phyloP scores from a whole-genome alignment of 2,888 invertebrate species.

The Gari tellinella region DNA sequence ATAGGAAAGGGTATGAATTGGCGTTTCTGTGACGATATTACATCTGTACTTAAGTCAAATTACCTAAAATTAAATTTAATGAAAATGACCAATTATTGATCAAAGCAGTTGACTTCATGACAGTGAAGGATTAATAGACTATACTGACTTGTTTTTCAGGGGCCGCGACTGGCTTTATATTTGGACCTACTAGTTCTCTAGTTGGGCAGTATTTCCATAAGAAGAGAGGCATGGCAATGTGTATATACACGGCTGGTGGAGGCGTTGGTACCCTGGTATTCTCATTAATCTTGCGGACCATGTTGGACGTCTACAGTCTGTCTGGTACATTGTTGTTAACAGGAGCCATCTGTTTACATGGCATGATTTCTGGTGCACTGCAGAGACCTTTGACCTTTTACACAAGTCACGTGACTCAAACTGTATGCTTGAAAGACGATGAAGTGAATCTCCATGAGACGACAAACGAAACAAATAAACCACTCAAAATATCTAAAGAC shows the following conservation, averaged over 20 bases:
- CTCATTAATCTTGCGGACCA: slow-evolving; percentile 26
- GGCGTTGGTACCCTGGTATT: slow-evolving; percentile 55
- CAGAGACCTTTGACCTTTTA: slow-evolving; percentile 42
- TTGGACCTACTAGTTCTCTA: slow-evolving; percentile 38
- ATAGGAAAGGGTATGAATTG: too few species aligned
- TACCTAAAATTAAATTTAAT: too few species aligned
- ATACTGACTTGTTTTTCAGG: slow-evolving; percentile 38
- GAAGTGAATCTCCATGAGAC: too few species aligned
- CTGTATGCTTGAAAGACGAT: too few species aligned
- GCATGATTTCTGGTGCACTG: slow-evolving; percentile 48
- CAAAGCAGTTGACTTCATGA: too few species aligned
- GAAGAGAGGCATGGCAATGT: slow-evolving; percentile 57
- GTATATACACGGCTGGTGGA: slow-evolving; percentile 49
- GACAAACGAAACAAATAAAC: too few species aligned
- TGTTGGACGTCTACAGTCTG: slow-evolving; percentile 51
- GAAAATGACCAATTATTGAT: too few species aligned
- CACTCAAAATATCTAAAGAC: too few species aligned
- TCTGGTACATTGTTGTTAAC: slow-evolving; percentile 50
- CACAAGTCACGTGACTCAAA: not conserved
- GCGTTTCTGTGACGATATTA: too few species aligned
- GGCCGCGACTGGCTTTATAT: slow-evolving; percentile 42
- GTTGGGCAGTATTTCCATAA: slow-evolving; percentile 59
- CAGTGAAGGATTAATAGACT: not conserved
- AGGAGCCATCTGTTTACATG: slow-evolving; percentile 40
- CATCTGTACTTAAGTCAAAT: too few species aligned